Conservation (phyloP, 2,888 invertebrate genomes). For the Leptinotarsa tumamoca region DNA sequence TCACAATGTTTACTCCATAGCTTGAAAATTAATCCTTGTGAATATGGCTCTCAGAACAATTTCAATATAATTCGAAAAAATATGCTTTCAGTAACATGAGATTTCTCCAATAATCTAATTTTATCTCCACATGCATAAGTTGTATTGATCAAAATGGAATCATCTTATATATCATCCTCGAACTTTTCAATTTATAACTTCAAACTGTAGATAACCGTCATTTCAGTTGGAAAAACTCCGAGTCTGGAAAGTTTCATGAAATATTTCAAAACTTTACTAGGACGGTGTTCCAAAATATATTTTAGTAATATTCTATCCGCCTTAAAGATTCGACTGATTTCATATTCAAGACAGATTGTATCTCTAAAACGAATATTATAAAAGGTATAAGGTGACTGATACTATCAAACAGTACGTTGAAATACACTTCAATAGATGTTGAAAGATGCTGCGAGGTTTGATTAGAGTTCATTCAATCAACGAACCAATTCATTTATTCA, state of each 20-base stretch:
- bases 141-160: not conserved
- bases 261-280: not conserved
- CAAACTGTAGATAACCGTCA: not conserved
- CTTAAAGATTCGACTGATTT: no score
- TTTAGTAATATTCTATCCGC: not conserved
- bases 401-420: no score
- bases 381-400: no score
- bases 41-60: no score
- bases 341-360: no score
- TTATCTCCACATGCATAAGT: not conserved
- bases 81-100: not conserved
- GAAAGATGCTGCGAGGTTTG: not conserved
- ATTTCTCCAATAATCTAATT: not conserved
- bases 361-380: no score
- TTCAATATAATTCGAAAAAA: not conserved
- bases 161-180: not conserved
- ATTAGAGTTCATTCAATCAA: not conserved
- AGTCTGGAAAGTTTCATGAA: slow-evolving; percentile 7
- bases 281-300: not conserved
- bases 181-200: not conserved
- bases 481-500: not conserved
- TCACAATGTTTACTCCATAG: no score
- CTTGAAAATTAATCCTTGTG: no score
- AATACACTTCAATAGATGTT: no score
- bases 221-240: not conserved